Percentiles rank a stretch among this genome's conserved stretches.
phyloP scores from a whole-genome alignment of 2,888 invertebrate species.

The Catocala fraxini region DNA sequence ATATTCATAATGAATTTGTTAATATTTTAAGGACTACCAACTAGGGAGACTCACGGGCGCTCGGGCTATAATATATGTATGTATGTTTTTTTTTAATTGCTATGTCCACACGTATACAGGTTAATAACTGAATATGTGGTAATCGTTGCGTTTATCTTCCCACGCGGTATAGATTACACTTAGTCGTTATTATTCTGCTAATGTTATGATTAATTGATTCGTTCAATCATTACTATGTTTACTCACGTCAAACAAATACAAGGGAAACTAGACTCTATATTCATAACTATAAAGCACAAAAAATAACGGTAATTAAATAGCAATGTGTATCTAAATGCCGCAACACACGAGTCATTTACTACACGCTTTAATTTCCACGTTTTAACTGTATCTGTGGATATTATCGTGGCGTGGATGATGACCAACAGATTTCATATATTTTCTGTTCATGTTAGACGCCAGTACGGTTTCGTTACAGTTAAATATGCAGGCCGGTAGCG shows the following conservation, averaged over 20 bases:
- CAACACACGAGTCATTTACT: constrained; percentile 37
- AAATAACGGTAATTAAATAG: neutral
- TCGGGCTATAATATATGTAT: neutral
- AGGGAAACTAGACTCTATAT: constrained; percentile 8
- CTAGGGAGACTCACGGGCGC: no score
- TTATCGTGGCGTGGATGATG: constrained; percentile 32
- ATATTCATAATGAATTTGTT: no score
- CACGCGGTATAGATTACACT: constrained; percentile 54
- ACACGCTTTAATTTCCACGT: constrained; percentile 35
- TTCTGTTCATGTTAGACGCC: constrained; percentile 13
- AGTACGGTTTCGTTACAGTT: constrained; percentile 14
- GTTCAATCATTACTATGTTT: constrained; percentile 44
- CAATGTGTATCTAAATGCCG: constrained; percentile 35
- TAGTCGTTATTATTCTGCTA: constrained; percentile 53
- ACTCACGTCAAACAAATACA: constrained; percentile 14
- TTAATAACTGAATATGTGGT: constrained; percentile 34
- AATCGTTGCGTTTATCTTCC: constrained; percentile 42
- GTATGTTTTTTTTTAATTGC: neutral
- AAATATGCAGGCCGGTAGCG: constrained; percentile 9
- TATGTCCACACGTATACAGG: neutral
- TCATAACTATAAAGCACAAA: constrained; percentile 9
- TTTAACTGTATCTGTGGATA: constrained; percentile 34
- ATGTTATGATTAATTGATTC: constrained; percentile 60
- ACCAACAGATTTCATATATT: constrained; percentile 17
- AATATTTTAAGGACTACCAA: no score